These are phyloP conservation scores for Macrostomum lignano DNA, from an alignment of 1,140 invertebrate genomes.

Conservation along the genomic window DNA sequence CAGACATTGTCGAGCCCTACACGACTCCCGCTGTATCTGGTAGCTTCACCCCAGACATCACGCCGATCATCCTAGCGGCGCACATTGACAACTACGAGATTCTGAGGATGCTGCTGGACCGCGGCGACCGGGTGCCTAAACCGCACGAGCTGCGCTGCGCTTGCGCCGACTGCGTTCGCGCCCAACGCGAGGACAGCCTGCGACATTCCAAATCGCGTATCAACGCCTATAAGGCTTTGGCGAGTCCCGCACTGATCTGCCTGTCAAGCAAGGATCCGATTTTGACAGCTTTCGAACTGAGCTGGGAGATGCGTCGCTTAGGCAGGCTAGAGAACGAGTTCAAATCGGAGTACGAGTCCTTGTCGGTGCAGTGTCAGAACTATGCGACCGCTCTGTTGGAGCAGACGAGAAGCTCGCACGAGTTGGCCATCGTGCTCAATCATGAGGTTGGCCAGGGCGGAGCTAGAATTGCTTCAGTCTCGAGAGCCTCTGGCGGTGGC, in stretches of 20 bases:
- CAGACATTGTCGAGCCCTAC: no score
- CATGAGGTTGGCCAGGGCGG: slow-evolving; percentile 13
- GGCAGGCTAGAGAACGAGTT: slow-evolving; percentile 89
- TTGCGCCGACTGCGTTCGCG: slow-evolving; percentile 28
- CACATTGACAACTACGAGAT: slow-evolving; percentile 93
- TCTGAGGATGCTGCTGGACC: slow-evolving; percentile 72
- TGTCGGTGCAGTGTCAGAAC: slow-evolving; percentile 63
- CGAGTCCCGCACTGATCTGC: slow-evolving; percentile 44
- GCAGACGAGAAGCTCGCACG: slow-evolving; percentile 63
- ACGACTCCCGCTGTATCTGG: no score
- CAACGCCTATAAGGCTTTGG: slow-evolving; percentile 53
- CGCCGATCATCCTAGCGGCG: slow-evolving; percentile 68
- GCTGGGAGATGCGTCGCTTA: slow-evolving; percentile 58
- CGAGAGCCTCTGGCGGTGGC: no score
- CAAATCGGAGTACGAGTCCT: slow-evolving; percentile 44
- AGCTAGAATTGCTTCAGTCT: no score
- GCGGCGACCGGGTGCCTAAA: slow-evolving; percentile 21
- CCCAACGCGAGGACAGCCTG: slow-evolving; percentile 37
- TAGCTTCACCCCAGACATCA: slow-evolving; percentile 76
- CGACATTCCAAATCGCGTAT: slow-evolving; percentile 51
- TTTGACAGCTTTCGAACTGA: slow-evolving; percentile 66
- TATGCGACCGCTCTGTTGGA: slow-evolving; percentile 68
- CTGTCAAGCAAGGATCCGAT: slow-evolving; percentile 72
- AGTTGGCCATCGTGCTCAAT: slow-evolving; percentile 52
- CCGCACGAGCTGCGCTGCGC: slow-evolving; percentile 24